Conservation (phyloP, 2,888 invertebrate species). For the Dimorphilus gyrociliatus region DNA sequence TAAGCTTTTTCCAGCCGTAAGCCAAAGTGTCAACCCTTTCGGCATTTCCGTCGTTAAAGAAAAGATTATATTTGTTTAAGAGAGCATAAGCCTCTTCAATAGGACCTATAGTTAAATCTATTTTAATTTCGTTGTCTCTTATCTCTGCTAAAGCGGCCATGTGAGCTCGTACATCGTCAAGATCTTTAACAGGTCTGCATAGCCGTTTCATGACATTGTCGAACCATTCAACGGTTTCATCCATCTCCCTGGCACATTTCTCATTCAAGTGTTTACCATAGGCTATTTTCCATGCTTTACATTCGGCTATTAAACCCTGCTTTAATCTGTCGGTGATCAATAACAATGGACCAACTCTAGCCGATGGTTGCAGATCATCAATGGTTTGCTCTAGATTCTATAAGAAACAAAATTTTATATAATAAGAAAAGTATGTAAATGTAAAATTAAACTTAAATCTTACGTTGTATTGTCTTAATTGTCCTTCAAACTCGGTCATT, state of each 20-base stretch:
- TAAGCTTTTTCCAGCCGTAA: constrained; percentile 70
- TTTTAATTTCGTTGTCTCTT: constrained; percentile 79
- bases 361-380: constrained; percentile 25
- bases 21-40: constrained; percentile 81
- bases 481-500: constrained; percentile 39
- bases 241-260: constrained; percentile 37
- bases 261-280: constrained; percentile 36
- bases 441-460: constrained; percentile 1
- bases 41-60: constrained; percentile 70
- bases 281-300: constrained; percentile 35
- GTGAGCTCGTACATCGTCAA: constrained; percentile 79
- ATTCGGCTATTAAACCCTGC: constrained; percentile 56
- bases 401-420: constrained; percentile 4
- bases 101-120: constrained; percentile 81
- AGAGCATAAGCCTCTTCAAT: constrained; percentile 90
- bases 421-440: not conserved
- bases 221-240: constrained; percentile 57
- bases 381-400: constrained; percentile 36
- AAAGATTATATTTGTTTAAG: constrained; percentile 66
- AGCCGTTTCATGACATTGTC: constrained; percentile 77
- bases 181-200: constrained; percentile 64
- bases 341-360: constrained; percentile 33
- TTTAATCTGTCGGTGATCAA: constrained; percentile 47
- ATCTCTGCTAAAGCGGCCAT: constrained; percentile 80
- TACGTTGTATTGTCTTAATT: constrained; percentile 37